Evolutionary conservation across 2,113 vertebrate species (phyloP).

Genomic region (Lepidothrix coronata): DNA sequence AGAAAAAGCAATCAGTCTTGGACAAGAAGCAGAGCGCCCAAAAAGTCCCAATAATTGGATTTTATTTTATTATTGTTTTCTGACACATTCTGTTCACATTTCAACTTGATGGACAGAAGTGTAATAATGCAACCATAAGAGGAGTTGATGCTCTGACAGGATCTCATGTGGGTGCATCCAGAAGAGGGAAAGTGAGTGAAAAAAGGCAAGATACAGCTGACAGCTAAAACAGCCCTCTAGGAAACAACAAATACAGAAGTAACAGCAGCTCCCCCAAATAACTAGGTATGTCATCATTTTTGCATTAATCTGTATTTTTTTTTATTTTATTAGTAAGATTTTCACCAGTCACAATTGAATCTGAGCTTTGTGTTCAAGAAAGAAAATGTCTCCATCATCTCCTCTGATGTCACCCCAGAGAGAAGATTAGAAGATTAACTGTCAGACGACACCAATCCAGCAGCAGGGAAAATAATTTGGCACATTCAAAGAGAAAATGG

Average conservation of each 20-base stretch:
- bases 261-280: background rate
- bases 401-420: conserved; percentile 54
- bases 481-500: conserved; percentile 14
- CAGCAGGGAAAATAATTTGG: conserved; percentile 21
- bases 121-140: background rate
- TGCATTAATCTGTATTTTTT: background rate
- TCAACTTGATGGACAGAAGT: background rate
- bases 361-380: conserved; percentile 1
- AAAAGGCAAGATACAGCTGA: background rate
- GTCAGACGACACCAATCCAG: background rate
- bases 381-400: background rate
- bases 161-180: background rate
- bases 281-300: background rate
- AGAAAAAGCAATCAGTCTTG: background rate
- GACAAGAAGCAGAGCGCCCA: fast-evolving
- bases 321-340: background rate
- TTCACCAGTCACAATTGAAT: background rate
- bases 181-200: background rate
- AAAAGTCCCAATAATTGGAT: background rate
- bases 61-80: conserved; percentile 2
- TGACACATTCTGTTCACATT: background rate
- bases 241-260: background rate
- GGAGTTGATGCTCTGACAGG: background rate
- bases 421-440: conserved; percentile 63
- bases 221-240: background rate